A percentile compares a stretch with the other conserved stretches of the same genome.
These are phyloP conservation scores for Steinernema scapterisci DNA, from an alignment of 2,888 invertebrate species.

Conservation along the genomic window DNA sequence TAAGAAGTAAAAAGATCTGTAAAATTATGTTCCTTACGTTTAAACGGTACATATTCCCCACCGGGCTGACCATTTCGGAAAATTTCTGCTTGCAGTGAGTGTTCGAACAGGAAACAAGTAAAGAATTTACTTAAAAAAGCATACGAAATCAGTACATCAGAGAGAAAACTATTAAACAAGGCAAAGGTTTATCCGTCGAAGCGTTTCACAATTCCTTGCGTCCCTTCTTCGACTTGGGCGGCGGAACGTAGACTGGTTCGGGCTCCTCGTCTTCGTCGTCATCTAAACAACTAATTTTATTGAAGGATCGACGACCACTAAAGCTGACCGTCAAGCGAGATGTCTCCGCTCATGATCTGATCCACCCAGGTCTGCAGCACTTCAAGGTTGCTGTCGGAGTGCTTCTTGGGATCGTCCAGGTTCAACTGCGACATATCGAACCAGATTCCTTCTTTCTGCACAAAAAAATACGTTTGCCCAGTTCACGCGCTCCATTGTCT, in stretches of 20 bases:
- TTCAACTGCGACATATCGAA: constrained; percentile 68
- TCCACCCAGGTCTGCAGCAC: constrained; percentile 68
- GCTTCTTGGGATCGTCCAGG: constrained; percentile 66
- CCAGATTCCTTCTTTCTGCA: constrained; percentile 67
- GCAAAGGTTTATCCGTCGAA: not conserved
- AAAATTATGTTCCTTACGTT: no score
- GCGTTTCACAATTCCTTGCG: constrained; percentile 15
- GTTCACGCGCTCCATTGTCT: not conserved
- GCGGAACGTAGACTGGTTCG: constrained; percentile 38
- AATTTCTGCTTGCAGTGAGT: no score
- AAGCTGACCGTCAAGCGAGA: constrained; percentile 60
- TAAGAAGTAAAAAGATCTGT: no score
- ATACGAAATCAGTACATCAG: no score
- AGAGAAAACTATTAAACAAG: not conserved
- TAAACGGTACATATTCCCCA: no score
- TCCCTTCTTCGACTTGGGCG: constrained; percentile 38
- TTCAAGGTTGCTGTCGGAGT: constrained; percentile 66
- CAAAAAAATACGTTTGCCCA: not conserved
- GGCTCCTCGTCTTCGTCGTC: constrained; percentile 45
- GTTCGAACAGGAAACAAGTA: no score
- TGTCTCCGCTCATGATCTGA: constrained; percentile 66
- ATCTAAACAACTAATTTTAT: constrained; percentile 12
- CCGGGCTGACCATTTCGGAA: no score
- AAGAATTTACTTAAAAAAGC: no score
- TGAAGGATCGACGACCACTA: not conserved